These are phyloP conservation scores for Heloderma charlesbogerti DNA, from an alignment of 2,113 vertebrate genomes.

Conservation along the genomic window DNA sequence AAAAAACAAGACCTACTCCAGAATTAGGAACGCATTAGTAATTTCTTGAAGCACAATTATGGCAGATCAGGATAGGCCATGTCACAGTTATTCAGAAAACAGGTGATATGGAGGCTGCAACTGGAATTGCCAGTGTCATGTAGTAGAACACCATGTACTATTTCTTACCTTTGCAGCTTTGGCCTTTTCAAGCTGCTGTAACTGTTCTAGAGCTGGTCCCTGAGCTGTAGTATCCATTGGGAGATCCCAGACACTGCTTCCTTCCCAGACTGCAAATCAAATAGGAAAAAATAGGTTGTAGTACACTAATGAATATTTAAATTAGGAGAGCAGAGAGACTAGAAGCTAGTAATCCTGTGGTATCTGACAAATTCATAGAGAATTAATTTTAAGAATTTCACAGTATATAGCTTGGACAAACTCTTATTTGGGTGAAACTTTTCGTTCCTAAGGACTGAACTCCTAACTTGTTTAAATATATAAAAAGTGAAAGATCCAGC, in stretches of 20 bases:
- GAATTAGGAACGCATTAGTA: background rate
- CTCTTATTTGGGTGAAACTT: conserved; percentile 5
- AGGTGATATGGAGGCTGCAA: background rate
- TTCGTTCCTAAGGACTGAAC: background rate
- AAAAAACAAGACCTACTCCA: background rate
- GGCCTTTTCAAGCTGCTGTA: conserved; percentile 95
- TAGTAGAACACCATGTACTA: background rate
- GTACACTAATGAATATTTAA: conserved; percentile 24
- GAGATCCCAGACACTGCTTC: conserved; percentile 97
- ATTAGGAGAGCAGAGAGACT: conserved; percentile 41
- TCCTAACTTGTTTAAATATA: background rate
- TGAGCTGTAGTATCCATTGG: conserved; percentile 90
- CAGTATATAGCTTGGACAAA: background rate
- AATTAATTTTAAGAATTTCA: conserved; percentile 11
- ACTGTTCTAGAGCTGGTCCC: conserved; percentile 93
- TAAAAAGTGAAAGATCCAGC: background rate
- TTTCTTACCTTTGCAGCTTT: conserved; percentile 88
- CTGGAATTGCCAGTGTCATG: background rate
- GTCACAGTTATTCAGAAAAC: background rate
- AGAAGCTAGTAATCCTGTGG: background rate
- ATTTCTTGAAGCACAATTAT: background rate
- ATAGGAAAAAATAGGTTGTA: conserved; percentile 41
- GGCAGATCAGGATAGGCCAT: background rate
- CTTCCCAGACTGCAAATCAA: conserved; percentile 89
- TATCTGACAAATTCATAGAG: background rate